phyloP scores from a whole-genome alignment of 2,888 invertebrate species.

The Coleophora deauratella region DNA sequence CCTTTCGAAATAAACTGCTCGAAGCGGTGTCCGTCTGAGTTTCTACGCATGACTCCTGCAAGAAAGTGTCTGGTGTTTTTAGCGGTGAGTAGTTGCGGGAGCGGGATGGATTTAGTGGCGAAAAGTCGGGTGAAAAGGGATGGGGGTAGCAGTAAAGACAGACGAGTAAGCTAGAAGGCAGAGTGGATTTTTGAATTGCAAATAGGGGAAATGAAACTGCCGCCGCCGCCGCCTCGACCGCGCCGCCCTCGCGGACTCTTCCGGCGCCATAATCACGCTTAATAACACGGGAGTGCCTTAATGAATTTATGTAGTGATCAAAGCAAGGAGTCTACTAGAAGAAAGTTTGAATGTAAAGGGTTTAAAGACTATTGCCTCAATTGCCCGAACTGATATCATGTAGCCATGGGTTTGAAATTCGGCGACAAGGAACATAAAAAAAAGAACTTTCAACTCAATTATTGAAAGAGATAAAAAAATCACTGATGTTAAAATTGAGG shows the following conservation, averaged over 20 bases:
- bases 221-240: conserved; percentile 40
- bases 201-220: conserved; percentile 65
- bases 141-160: conserved; percentile 22
- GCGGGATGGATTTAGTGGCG: conserved; percentile 25
- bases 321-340: conserved; percentile 42
- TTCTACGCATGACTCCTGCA: conserved; percentile 42
- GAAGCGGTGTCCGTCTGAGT: conserved; percentile 42
- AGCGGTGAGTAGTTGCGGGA: conserved; percentile 39
- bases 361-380: conserved; percentile 21
- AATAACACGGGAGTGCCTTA: conserved; percentile 61
- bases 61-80: conserved; percentile 50
- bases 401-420: conserved; percentile 22
- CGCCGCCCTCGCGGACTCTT: conserved; percentile 44
- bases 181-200: conserved; percentile 70
- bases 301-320: conserved; percentile 62
- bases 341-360: conserved; percentile 26
- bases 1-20: conserved; percentile 66
- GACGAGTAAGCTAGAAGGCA: conserved; percentile 40
- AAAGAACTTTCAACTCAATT: too few species aligned
- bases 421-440: too few species aligned
- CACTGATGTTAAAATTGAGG: too few species aligned
- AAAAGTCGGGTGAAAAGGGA: conserved; percentile 31
- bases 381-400: conserved; percentile 20
- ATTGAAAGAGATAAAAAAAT: too few species aligned
- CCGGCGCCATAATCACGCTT: conserved; percentile 62